A percentile compares a stretch with the other conserved stretches of the same genome.
Conservation (phyloP, 2,888 invertebrate species). For the Epirrhoe alternata region DNA sequence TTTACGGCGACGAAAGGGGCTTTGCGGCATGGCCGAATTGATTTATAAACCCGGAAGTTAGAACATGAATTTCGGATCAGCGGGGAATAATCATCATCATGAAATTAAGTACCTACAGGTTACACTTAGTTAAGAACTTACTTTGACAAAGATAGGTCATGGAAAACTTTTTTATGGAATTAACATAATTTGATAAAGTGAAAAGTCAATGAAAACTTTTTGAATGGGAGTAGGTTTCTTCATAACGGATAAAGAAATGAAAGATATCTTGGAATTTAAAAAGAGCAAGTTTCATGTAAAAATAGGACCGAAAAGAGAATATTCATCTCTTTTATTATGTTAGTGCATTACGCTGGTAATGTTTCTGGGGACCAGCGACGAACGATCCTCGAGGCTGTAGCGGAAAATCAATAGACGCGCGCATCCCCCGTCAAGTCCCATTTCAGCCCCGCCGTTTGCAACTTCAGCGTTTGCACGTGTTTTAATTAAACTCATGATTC, state of each 20-base stretch:
- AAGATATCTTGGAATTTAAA: neutral
- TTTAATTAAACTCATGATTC: slow-evolving; percentile 45
- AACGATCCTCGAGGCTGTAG: slow-evolving; percentile 43
- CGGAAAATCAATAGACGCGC: slow-evolving; percentile 82
- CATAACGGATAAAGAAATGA: no score
- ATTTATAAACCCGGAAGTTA: slow-evolving; percentile 5
- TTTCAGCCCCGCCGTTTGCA: slow-evolving; percentile 50
- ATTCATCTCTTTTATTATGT: slow-evolving; percentile 12
- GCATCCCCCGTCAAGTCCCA: slow-evolving; percentile 57
- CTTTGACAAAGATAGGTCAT: no score
- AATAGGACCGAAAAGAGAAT: neutral
- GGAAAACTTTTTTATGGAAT: no score
- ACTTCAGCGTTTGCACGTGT: slow-evolving; percentile 61
- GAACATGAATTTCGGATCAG: no score
- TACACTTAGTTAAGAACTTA: neutral
- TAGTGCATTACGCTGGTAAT: slow-evolving; percentile 47
- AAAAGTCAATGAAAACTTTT: no score
- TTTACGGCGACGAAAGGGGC: slow-evolving; percentile 23
- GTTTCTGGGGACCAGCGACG: slow-evolving; percentile 57
- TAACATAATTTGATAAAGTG: no score
- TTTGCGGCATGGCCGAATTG: slow-evolving; percentile 10
- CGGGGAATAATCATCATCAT: no score
- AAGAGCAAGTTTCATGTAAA: neutral
- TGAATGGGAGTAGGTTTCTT: no score
- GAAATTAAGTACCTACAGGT: no score